These are phyloP conservation scores for Paraescarpia echinospica DNA, from an alignment of 1,140 invertebrate genomes.

Conservation along the genomic window DNA sequence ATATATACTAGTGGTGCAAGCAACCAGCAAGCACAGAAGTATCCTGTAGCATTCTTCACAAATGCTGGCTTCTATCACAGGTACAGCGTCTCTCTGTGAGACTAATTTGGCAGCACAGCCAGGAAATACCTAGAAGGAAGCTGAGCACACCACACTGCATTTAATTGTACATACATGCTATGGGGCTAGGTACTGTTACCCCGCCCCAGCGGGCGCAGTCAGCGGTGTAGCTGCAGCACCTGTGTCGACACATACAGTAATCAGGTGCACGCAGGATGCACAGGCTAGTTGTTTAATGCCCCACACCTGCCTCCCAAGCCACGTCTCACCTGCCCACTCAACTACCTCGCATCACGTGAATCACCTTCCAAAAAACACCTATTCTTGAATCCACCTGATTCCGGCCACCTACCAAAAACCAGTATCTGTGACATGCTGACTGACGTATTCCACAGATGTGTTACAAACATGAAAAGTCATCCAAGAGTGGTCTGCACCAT, in stretches of 20 bases:
- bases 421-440: background rate
- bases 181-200: background rate
- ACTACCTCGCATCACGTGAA: background rate
- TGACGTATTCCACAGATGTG: background rate
- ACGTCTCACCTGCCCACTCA: background rate
- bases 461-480: background rate
- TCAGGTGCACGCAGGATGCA: background rate
- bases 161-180: background rate
- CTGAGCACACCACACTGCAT: slow-evolving; percentile 3
- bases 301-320: background rate
- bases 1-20: background rate
- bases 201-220: background rate
- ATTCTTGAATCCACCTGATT: background rate
- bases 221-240: background rate
- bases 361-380: background rate
- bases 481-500: background rate
- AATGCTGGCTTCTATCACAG: background rate
- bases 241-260: background rate
- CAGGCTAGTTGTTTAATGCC: background rate
- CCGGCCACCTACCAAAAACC: background rate
- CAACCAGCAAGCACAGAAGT: background rate
- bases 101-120: background rate
- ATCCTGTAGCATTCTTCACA: background rate
- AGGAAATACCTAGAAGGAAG: slow-evolving; percentile 5
- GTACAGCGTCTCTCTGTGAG: background rate